These are phyloP conservation scores for Stenichneumon culpator DNA, from an alignment of 2,888 invertebrate species.

Conservation along the genomic window DNA sequence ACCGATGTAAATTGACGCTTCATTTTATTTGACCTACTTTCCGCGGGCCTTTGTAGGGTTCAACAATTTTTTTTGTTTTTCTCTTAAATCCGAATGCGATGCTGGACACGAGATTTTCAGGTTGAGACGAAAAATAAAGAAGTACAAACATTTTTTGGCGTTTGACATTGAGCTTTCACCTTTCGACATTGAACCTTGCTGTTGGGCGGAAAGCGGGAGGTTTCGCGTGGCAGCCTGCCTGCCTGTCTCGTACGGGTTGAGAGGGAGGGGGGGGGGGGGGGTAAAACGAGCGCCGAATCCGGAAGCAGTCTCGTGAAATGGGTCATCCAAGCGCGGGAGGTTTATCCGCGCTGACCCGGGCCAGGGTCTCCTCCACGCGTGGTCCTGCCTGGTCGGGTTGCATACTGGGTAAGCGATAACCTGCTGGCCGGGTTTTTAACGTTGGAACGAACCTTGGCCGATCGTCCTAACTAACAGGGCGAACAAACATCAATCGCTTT, in stretches of 20 bases:
- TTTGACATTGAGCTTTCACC: slow-evolving; percentile 67
- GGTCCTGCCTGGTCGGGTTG: slow-evolving; percentile 28
- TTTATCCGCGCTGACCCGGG: slow-evolving; percentile 63
- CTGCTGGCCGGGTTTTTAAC: slow-evolving; percentile 29
- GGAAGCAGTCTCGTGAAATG: slow-evolving; percentile 68
- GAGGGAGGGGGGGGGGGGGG: neutral
- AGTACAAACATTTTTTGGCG: neutral
- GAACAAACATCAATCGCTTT: neutral
- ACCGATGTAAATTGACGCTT: slow-evolving; percentile 2
- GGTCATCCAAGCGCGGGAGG: slow-evolving; percentile 68
- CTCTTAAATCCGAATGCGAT: neutral
- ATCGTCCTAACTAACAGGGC: slow-evolving; percentile 31
- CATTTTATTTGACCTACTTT: neutral
- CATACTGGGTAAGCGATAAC: slow-evolving; percentile 24
- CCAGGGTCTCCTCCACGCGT: slow-evolving; percentile 54
- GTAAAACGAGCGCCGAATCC: slow-evolving; percentile 54
- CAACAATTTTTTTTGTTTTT: neutral
- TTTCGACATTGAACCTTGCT: slow-evolving; percentile 65
- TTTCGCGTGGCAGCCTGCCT: slow-evolving; percentile 2
- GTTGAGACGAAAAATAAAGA: neutral
- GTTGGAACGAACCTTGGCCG: slow-evolving; percentile 39
- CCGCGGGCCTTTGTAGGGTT: neutral
- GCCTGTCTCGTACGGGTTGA: neutral
- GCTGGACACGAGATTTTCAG: too few species aligned
- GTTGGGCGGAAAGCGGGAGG: slow-evolving; percentile 26